Percentiles rank a stretch among this genome's conserved stretches.
These are phyloP conservation scores for Coelopa frigida DNA, from an alignment of 1,140 invertebrate genomes.

Conservation along the genomic window DNA sequence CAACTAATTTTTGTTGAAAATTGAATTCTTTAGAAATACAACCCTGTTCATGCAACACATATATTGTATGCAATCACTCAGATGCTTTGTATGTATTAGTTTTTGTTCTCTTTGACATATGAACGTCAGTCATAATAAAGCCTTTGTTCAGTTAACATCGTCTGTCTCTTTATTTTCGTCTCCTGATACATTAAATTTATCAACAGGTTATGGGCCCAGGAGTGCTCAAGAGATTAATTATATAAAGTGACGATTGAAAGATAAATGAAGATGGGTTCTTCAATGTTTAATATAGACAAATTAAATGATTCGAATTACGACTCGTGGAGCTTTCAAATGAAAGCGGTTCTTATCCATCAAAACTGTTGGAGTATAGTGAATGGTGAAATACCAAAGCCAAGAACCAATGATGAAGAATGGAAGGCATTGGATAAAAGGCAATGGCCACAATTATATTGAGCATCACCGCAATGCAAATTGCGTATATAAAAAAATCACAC, in stretches of 20 bases:
- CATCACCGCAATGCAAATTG: conserved; percentile 6
- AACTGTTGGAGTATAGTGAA: not conserved
- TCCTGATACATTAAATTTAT: no score
- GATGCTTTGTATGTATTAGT: no score
- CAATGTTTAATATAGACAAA: conserved; percentile 10
- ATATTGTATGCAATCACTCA: no score
- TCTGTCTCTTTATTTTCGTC: no score
- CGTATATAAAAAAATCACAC: conserved; percentile 7
- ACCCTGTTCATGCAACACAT: no score
- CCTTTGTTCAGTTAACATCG: no score
- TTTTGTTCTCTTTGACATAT: no score
- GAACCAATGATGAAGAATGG: not conserved
- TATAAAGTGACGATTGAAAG: not conserved
- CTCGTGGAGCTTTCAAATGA: conserved; percentile 4
- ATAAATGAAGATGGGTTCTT: not conserved
- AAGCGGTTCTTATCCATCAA: conserved; percentile 2
- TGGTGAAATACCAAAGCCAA: not conserved
- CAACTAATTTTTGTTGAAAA: no score
- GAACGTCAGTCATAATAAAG: no score
- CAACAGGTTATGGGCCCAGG: conserved; percentile 11
- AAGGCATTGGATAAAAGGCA: not conserved
- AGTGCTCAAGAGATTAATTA: not conserved
- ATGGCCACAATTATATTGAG: conserved; percentile 6
- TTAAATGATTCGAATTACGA: conserved; percentile 10
- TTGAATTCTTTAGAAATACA: no score